phyloP scores from a whole-genome alignment of 1,140 invertebrate genomes.

The Drosophila miranda region DNA sequence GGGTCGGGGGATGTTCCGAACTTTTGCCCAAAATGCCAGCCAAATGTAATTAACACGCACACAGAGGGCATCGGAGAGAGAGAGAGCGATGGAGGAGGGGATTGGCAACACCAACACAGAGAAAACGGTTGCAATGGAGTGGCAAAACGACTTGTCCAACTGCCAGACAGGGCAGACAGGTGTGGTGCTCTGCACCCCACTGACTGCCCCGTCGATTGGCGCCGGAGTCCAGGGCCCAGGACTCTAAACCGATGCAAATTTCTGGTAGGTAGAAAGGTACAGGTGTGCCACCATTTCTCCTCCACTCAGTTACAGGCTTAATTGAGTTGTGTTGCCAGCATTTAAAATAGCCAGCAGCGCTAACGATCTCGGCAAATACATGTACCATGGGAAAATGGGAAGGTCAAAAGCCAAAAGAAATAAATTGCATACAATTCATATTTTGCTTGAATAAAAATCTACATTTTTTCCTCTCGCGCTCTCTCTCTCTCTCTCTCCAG shows the following conservation, averaged over 20 bases:
- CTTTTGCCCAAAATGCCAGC: slow-evolving; percentile 70
- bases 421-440: slow-evolving; percentile 1
- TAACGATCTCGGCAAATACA: slow-evolving; percentile 50
- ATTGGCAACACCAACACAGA: background rate
- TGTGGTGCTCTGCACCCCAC: slow-evolving; percentile 9
- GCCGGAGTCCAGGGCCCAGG: slow-evolving; percentile 15
- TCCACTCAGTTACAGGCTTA: slow-evolving; percentile 54
- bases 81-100: too few species aligned
- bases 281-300: slow-evolving; percentile 4
- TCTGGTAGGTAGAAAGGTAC: slow-evolving; percentile 5
- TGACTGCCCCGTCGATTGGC: slow-evolving; percentile 55
- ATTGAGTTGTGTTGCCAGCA: slow-evolving; percentile 76
- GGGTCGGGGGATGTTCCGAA: slow-evolving; percentile 3
- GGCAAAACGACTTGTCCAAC: slow-evolving; percentile 56
- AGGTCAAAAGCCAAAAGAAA: background rate
- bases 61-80: slow-evolving; percentile 11
- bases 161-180: slow-evolving; percentile 32
- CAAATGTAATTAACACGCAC: slow-evolving; percentile 77
- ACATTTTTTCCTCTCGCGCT: too few species aligned
- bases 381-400: slow-evolving; percentile 12
- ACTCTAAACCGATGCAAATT: slow-evolving; percentile 40
- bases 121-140: slow-evolving; percentile 34
- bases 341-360: slow-evolving; percentile 68
- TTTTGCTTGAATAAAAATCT: too few species aligned
- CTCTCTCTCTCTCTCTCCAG: too few species aligned